Percentiles rank a stretch among this genome's conserved stretches.
Conservation (phyloP, 2,113 vertebrate species). For the Odocoileus hemionus region DNA sequence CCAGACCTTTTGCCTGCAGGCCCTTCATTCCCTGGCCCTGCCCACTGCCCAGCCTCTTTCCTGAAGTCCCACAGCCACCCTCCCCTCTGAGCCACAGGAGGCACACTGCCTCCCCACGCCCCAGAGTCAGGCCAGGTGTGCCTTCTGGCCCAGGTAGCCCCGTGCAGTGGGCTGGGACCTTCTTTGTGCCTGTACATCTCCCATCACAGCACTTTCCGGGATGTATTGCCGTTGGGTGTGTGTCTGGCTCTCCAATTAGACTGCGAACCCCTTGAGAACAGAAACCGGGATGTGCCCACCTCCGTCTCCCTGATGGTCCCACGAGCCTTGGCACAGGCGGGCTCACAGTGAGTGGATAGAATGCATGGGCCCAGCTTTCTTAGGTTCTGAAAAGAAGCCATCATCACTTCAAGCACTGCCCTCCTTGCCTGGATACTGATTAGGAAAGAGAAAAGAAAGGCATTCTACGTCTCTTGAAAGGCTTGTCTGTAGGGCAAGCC, state of each 20-base stretch:
- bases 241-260: not conserved
- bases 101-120: rapidly evolving
- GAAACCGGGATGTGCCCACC: not conserved
- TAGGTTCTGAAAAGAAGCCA: not conserved
- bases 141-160: not conserved
- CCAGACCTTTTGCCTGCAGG: not conserved
- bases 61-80: not conserved
- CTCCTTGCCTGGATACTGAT: not conserved
- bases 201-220: rapidly evolving
- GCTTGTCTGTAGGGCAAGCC: not conserved
- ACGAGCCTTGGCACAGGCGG: not conserved
- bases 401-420: not conserved
- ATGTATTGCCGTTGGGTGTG: not conserved
- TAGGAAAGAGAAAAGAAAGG: not conserved
- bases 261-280: not conserved
- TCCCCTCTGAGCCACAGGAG: not conserved
- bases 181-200: too few relatives aligned
- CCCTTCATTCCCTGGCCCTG: not conserved
- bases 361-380: not conserved
- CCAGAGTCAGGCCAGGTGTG: rapidly evolving
- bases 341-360: not conserved
- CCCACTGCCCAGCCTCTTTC: not conserved
- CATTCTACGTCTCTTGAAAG: not conserved
- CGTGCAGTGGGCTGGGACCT: not conserved
- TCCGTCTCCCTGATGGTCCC: not conserved